phyloP scores from a whole-genome alignment of 1,140 invertebrate species.

The Caerostris extrusa region DNA sequence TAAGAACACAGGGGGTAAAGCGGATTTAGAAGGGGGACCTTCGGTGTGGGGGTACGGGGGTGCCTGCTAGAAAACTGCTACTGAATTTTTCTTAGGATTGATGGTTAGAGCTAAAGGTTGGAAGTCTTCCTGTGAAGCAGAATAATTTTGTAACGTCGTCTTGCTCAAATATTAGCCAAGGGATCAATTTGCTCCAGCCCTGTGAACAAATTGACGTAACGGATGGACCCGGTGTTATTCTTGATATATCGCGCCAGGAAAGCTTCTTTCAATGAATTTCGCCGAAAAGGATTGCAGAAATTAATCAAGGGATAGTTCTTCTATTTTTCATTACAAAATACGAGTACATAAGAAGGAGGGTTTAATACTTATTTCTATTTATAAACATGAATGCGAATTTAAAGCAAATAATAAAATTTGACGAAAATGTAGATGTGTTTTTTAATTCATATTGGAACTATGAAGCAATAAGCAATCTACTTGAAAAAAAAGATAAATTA shows the following conservation, averaged over 20 bases:
- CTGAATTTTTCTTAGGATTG: conserved; percentile 32
- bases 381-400: not conserved
- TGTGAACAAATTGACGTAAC: conserved; percentile 41
- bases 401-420: not conserved
- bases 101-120: conserved; percentile 39
- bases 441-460: too few relatives aligned
- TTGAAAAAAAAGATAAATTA: too few relatives aligned
- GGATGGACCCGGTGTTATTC: conserved; percentile 3
- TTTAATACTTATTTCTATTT: too few relatives aligned
- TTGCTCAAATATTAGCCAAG: conserved; percentile 44
- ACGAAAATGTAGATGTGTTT: too few relatives aligned
- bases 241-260: not conserved
- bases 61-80: not conserved
- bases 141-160: conserved; percentile 44
- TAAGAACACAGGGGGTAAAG: conserved; percentile 25
- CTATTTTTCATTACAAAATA: too few relatives aligned
- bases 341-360: too few relatives aligned
- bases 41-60: not conserved
- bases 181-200: conserved; percentile 49
- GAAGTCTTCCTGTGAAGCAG: conserved; percentile 26
- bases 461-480: too few relatives aligned
- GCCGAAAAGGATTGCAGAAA: not conserved
- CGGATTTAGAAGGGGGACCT: not conserved
- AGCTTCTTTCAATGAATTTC: not conserved
- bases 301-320: not conserved